Percentiles rank a stretch among this genome's conserved stretches.
Evolutionary conservation across 2,113 vertebrate species (phyloP).

Genomic region (Oncorhynchus keta): DNA sequence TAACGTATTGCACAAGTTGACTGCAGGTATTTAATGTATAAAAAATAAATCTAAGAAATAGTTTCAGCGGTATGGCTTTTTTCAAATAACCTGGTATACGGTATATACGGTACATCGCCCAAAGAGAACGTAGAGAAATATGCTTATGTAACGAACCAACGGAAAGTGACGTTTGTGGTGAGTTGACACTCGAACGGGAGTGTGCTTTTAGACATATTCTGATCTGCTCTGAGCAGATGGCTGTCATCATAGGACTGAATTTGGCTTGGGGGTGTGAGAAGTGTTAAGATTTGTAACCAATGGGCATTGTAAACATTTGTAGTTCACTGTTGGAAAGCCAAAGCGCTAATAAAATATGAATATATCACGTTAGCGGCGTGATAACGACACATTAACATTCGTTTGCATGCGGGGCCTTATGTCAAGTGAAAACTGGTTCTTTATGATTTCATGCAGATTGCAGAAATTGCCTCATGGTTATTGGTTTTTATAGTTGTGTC

Average conservation of each 20-base stretch:
- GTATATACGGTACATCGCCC: neutral
- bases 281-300: constrained; percentile 42
- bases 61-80: neutral
- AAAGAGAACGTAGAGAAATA: neutral
- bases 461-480: too few species aligned
- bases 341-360: constrained; percentile 45
- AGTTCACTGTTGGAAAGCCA: constrained; percentile 30
- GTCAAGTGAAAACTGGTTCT: too few species aligned
- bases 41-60: neutral
- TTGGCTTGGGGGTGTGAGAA: constrained; percentile 32
- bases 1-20: too few species aligned
- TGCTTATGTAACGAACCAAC: neutral
- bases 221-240: constrained; percentile 61
- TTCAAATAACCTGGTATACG: neutral
- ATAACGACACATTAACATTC: constrained; percentile 14
- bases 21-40: too few species aligned
- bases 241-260: constrained; percentile 54
- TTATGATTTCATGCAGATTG: too few species aligned
- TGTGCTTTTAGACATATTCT: neutral
- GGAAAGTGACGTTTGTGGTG: neutral
- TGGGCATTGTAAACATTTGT: constrained; percentile 46
- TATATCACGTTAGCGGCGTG: constrained; percentile 6
- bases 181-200: constrained; percentile 33
- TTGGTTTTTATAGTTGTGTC: too few species aligned
- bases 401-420: neutral